A percentile compares a stretch with the other conserved stretches of the same genome.
phyloP scores from a whole-genome alignment of 2,113 vertebrate species.

The Rhombomys opimus region DNA sequence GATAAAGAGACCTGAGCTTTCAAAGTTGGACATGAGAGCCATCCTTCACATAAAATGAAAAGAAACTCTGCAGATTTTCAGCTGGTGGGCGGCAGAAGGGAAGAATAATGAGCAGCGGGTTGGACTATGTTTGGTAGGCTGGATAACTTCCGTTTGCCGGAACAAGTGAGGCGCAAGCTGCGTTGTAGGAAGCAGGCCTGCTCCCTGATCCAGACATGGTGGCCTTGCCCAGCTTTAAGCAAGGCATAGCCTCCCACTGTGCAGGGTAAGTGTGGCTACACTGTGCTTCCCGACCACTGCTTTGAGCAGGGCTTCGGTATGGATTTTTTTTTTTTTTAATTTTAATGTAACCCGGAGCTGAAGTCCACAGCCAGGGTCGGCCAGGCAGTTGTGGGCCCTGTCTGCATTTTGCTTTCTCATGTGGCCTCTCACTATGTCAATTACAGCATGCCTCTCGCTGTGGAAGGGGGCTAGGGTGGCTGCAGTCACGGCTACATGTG shows the following conservation, averaged over 20 bases:
- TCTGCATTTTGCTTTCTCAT: background rate
- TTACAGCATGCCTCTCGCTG: background rate
- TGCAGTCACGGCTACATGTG: background rate
- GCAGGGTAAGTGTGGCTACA: background rate
- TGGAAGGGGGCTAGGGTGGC: background rate
- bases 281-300: background rate
- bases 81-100: background rate
- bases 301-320: background rate
- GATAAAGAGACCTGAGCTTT: background rate
- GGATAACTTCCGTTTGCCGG: background rate
- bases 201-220: background rate
- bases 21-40: background rate
- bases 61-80: background rate
- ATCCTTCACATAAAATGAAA: constrained; percentile 16
- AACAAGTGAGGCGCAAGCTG: background rate
- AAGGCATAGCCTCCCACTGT: accelerated
- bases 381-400: background rate
- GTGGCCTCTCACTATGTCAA: background rate
- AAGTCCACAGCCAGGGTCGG: background rate
- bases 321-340: background rate
- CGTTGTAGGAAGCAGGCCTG: accelerated
- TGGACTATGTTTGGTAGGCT: background rate
- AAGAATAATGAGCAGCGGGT: background rate
- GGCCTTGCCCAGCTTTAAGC: background rate
- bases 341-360: background rate